A percentile compares a stretch with the other conserved stretches of the same genome.
Evolutionary conservation across 2,113 vertebrate genomes (phyloP).

Genomic region (Leucosticte australis): DNA sequence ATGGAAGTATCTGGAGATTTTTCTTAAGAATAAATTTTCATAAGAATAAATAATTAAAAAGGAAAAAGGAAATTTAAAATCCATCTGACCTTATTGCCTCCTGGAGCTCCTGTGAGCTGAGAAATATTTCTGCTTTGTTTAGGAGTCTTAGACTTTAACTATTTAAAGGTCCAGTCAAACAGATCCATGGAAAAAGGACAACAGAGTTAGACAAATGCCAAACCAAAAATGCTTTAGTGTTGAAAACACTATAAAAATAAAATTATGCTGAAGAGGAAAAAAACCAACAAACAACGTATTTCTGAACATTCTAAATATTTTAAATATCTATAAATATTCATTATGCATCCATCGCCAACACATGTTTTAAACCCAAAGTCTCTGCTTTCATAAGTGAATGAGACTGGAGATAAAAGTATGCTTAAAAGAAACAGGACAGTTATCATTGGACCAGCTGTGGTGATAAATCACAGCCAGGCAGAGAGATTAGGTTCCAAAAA

Average conservation of each 20-base stretch:
- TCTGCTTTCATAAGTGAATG: slow-evolving; percentile 56
- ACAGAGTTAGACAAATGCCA: background rate
- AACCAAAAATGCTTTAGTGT: background rate
- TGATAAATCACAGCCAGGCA: slow-evolving; percentile 61
- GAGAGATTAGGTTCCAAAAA: slow-evolving; percentile 53
- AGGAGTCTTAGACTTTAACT: background rate
- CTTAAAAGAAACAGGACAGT: slow-evolving; percentile 64
- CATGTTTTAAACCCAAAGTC: slow-evolving; percentile 43
- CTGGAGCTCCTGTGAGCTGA: background rate
- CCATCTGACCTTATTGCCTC: background rate
- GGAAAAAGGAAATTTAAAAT: background rate
- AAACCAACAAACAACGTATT: background rate
- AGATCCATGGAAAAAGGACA: background rate
- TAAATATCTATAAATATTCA: slow-evolving; percentile 67
- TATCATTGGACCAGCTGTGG: slow-evolving; percentile 54
- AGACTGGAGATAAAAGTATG: slow-evolving; percentile 61
- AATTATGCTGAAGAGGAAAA: slow-evolving; percentile 29
- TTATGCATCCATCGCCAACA: background rate
- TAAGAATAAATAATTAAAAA: background rate
- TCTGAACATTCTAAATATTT: slow-evolving; percentile 61
- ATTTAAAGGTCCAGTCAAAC: background rate
- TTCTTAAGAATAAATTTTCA: background rate
- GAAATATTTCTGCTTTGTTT: background rate
- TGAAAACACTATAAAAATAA: slow-evolving; percentile 37
- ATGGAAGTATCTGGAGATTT: background rate